phyloP scores from a whole-genome alignment of 2,113 vertebrate genomes.

The Triplophysa rosa region DNA sequence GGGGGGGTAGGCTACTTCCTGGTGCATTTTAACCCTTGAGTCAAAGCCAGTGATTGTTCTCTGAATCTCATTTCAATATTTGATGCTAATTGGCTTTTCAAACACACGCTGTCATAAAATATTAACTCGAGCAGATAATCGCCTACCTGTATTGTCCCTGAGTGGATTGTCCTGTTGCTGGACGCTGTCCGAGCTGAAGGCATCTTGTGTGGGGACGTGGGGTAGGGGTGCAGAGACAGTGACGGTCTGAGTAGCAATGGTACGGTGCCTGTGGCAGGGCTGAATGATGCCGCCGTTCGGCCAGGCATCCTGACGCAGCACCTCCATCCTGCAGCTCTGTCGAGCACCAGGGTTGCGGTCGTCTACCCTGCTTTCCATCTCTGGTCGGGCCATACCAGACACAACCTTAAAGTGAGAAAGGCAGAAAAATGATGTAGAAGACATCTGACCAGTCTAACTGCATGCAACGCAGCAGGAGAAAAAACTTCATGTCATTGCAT shows the following conservation, averaged over 20 bases:
- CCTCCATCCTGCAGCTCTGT: slow-evolving; percentile 55
- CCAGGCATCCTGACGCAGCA: slow-evolving; percentile 43
- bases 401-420: slow-evolving; percentile 43
- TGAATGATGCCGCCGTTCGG: slow-evolving; percentile 25
- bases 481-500: background rate
- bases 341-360: slow-evolving; percentile 46
- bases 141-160: slow-evolving; percentile 48
- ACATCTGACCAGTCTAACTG: background rate
- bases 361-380: slow-evolving; percentile 65
- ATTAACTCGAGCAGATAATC: no score
- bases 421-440: background rate
- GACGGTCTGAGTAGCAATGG: slow-evolving; percentile 40
- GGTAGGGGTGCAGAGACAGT: background rate
- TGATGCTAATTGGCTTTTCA: background rate
- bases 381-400: slow-evolving; percentile 71
- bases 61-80: slow-evolving; percentile 26
- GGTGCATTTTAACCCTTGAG: slow-evolving; percentile 9
- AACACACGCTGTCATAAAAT: background rate
- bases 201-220: slow-evolving; percentile 19
- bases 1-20: slow-evolving; percentile 27
- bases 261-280: slow-evolving; percentile 36
- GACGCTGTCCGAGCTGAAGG: slow-evolving; percentile 2
- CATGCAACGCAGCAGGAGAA: background rate
- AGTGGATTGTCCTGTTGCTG: slow-evolving; percentile 32
- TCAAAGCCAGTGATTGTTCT: background rate